A percentile compares a stretch with the other conserved stretches of the same genome.
phyloP scores from a whole-genome alignment of 2,113 vertebrate species.

The Phaethon lepturus region DNA sequence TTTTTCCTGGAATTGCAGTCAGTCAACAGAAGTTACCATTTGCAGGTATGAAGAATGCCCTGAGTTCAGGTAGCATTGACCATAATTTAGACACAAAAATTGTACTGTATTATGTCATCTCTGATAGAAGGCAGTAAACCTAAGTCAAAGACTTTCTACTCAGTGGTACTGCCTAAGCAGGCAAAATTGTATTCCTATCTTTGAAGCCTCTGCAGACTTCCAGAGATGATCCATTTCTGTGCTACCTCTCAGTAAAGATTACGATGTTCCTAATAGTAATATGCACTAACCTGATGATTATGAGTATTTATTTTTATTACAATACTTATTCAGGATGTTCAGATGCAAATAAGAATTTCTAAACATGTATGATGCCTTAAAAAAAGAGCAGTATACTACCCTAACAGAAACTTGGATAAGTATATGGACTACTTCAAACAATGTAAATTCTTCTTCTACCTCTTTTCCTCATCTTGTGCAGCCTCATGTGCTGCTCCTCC shows the following conservation, averaged over 20 bases:
- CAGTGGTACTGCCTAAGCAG: neutral
- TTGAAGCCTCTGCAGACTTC: neutral
- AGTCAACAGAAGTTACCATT: neutral
- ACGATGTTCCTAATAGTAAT: neutral
- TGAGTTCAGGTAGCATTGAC: neutral
- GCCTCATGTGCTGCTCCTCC: neutral
- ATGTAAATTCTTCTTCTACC: neutral
- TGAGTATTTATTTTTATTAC: neutral
- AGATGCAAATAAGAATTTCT: neutral
- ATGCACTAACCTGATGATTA: neutral
- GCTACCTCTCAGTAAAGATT: neutral
- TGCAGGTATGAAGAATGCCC: neutral
- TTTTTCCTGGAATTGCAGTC: neutral
- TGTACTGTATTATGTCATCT: neutral
- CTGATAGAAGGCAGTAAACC: neutral
- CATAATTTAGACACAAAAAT: neutral
- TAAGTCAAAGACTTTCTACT: neutral
- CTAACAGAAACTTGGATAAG: neutral
- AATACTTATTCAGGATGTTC: neutral
- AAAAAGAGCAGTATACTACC: neutral
- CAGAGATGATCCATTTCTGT: neutral
- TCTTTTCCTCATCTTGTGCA: neutral
- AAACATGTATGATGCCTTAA: neutral
- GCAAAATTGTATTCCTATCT: rapidly evolving
- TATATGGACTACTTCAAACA: neutral